These are phyloP conservation scores for Hemibagrus guttatus DNA, from an alignment of 2,797 vertebrate genomes.

Conservation along the genomic window DNA sequence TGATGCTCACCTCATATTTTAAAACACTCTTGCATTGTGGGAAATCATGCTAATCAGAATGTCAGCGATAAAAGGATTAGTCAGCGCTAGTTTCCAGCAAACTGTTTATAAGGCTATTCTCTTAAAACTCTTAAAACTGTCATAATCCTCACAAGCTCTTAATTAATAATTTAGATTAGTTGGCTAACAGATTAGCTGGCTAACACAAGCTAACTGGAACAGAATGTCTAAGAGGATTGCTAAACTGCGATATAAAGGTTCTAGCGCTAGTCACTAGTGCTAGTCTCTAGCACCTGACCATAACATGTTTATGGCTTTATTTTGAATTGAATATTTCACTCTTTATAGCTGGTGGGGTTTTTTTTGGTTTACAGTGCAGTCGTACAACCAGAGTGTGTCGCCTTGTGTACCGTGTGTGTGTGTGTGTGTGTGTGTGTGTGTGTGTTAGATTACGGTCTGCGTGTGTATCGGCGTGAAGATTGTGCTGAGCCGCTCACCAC, in stretches of 20 bases:
- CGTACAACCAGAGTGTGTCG: not conserved
- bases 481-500: conserved; percentile 64
- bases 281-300: not conserved
- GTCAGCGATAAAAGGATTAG: not conserved
- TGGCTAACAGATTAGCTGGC: too few relatives aligned
- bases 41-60: not conserved
- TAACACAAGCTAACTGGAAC: too few relatives aligned
- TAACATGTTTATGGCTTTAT: not conserved
- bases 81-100: too few relatives aligned
- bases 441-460: conserved; percentile 79
- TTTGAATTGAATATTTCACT: not conserved
- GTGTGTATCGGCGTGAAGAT: conserved; percentile 76
- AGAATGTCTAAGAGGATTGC: too few relatives aligned
- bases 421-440: conserved; percentile 37
- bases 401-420: conserved; percentile 27
- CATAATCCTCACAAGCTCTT: too few relatives aligned
- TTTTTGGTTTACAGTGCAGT: not conserved
- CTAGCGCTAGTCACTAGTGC: too few relatives aligned
- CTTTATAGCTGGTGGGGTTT: not conserved
- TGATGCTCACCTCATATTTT: not conserved
- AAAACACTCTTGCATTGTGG: not conserved
- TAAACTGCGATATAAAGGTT: too few relatives aligned
- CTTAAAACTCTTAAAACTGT: too few relatives aligned
- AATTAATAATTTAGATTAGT: too few relatives aligned
- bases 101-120: too few relatives aligned